phyloP scores from a whole-genome alignment of 2,888 invertebrate species.

The Cyclophora punctaria region DNA sequence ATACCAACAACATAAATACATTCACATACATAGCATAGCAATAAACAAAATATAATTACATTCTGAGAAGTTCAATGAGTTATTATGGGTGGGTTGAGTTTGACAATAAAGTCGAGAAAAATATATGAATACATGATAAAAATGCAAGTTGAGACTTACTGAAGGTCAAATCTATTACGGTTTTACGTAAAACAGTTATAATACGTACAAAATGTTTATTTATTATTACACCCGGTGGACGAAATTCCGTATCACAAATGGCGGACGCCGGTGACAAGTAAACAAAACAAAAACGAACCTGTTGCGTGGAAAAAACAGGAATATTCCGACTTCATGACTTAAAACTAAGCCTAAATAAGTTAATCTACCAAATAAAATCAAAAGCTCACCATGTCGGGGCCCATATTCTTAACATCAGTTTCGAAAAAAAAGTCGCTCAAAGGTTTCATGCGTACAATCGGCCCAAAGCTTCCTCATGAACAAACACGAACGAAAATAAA shows the following conservation, averaged over 20 bases:
- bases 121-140: too few species aligned
- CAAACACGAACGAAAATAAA: conserved; percentile 47
- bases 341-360: conserved; percentile 39
- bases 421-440: conserved; percentile 80
- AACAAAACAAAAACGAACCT: conserved; percentile 77
- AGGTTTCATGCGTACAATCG: conserved; percentile 78
- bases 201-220: conserved; percentile 1
- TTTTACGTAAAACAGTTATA: neutral
- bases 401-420: conserved; percentile 86
- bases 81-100: too few species aligned
- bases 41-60: too few species aligned
- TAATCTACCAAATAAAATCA: conserved; percentile 30
- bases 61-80: too few species aligned
- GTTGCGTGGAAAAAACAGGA: conserved; percentile 65
- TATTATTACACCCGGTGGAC: conserved; percentile 53
- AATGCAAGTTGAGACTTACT: neutral
- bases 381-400: conserved; percentile 84
- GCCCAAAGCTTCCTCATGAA: conserved; percentile 63
- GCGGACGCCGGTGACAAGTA: conserved; percentile 77
- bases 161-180: neutral
- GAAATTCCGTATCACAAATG: conserved; percentile 67
- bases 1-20: too few species aligned
- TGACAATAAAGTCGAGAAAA: too few species aligned
- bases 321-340: conserved; percentile 57
- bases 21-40: too few species aligned